A percentile compares a stretch with the other conserved stretches of the same genome.
phyloP scores from a whole-genome alignment of 2,113 vertebrate genomes.

The Columba livia region DNA sequence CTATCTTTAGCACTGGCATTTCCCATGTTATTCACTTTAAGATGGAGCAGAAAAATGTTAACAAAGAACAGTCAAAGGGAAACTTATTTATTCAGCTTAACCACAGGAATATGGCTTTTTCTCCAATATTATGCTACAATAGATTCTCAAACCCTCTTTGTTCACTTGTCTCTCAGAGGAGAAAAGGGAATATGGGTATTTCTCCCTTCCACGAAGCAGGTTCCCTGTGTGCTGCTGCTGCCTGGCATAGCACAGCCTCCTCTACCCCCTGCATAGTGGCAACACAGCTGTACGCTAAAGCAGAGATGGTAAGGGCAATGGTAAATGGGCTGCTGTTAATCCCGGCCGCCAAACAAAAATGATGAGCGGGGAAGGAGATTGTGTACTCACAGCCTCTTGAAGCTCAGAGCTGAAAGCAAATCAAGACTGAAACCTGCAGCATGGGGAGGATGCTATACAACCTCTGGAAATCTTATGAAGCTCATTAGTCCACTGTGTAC shows the following conservation, averaged over 20 bases:
- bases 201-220: neutral
- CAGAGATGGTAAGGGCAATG: neutral
- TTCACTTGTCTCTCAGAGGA: neutral
- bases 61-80: neutral
- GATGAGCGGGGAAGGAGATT: accelerated
- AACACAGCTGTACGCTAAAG: neutral
- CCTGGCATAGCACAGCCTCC: neutral
- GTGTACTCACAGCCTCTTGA: neutral
- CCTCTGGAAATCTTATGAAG: neutral
- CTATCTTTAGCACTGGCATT: slow-evolving; percentile 11
- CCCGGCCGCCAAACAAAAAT: neutral
- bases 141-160: neutral
- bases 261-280: neutral
- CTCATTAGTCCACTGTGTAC: neutral
- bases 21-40: neutral
- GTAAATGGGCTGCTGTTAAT: neutral
- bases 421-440: neutral
- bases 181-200: neutral
- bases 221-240: neutral
- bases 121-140: neutral
- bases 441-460: neutral
- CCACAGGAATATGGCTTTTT: neutral
- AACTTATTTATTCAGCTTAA: neutral
- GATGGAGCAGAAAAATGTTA: neutral
- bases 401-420: neutral